A percentile compares a stretch with the other conserved stretches of the same genome.
Conservation (phyloP, 2,113 vertebrate species). For the Laticauda laticaudata region DNA sequence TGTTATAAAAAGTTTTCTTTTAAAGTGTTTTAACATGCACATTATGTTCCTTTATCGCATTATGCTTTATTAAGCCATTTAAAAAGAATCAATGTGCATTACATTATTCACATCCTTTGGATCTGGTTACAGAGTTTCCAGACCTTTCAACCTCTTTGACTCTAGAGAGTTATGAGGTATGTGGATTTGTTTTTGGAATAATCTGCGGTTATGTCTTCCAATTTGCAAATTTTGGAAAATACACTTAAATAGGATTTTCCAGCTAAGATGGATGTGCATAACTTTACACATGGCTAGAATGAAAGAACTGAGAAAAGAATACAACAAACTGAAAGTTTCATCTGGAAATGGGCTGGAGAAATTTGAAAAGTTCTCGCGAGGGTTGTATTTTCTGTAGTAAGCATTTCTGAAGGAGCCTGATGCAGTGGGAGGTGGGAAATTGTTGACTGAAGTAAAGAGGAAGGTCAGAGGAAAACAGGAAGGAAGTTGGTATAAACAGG, state of each 20-base stretch:
- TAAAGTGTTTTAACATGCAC: neutral
- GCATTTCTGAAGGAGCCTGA: neutral
- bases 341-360: neutral
- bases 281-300: neutral
- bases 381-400: neutral
- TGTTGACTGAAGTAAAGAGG: slow-evolving; percentile 41
- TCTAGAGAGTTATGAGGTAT: neutral
- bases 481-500: slow-evolving; percentile 1
- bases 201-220: neutral
- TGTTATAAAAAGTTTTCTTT: neutral
- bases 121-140: neutral
- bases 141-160: neutral
- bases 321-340: neutral
- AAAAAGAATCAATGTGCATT: neutral
- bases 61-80: neutral
- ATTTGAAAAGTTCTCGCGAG: neutral
- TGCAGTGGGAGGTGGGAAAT: slow-evolving; percentile 10
- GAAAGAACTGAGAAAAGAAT: neutral
- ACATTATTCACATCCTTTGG: neutral
- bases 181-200: neutral
- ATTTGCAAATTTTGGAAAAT: neutral
- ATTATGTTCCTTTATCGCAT: neutral
- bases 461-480: neutral
- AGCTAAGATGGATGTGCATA: neutral
- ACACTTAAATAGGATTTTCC: neutral